These are phyloP conservation scores for Crotalus viridis DNA, from an alignment of 2,113 vertebrate species.

Conservation along the genomic window DNA sequence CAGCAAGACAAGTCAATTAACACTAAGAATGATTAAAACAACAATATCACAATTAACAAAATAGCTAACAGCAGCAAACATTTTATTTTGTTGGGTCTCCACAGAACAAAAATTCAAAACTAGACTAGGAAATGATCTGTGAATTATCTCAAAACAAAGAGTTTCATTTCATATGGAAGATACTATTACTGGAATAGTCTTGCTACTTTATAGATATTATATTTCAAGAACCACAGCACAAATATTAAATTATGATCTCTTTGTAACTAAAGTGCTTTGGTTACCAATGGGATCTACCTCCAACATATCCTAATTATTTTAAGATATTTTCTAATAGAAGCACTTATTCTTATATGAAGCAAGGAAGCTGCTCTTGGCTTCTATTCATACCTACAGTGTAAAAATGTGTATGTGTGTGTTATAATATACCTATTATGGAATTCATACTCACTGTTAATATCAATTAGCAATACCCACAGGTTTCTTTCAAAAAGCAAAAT, in stretches of 20 bases:
- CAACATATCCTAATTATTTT: background rate
- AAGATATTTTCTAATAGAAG: background rate
- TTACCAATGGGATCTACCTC: background rate
- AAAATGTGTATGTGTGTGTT: background rate
- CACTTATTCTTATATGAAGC: background rate
- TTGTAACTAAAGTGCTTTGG: background rate
- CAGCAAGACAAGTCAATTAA: background rate
- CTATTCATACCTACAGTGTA: background rate
- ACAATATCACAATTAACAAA: background rate
- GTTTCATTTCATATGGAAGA: background rate
- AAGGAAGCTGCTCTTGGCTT: background rate
- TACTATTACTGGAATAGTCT: background rate
- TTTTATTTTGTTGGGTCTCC: background rate
- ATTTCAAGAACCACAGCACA: background rate
- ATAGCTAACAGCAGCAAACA: background rate
- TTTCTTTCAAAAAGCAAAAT: constrained; percentile 28
- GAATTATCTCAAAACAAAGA: background rate
- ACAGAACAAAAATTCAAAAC: background rate
- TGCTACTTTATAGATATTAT: background rate
- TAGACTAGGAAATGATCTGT: background rate
- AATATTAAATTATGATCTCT: background rate
- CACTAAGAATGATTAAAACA: background rate
- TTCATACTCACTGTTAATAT: background rate
- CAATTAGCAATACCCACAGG: constrained; percentile 13
- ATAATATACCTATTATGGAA: background rate